These are phyloP conservation scores for Austrolebias charrua DNA, from an alignment of 2,797 vertebrate genomes.

Conservation along the genomic window DNA sequence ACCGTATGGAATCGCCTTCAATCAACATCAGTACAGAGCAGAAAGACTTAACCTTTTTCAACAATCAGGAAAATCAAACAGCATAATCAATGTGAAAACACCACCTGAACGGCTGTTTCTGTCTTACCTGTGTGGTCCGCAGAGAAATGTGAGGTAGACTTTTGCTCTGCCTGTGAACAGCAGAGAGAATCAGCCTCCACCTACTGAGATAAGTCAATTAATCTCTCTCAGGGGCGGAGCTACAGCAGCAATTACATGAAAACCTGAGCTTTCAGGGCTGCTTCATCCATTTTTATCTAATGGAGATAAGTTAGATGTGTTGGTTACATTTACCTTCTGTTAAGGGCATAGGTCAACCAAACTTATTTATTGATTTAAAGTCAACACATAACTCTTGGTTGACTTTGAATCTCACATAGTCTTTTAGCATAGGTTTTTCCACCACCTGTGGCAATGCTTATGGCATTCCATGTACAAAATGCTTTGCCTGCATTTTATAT, in stretches of 20 bases:
- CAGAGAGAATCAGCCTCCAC: constrained; percentile 41
- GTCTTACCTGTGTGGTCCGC: constrained; percentile 60
- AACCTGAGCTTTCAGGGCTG: constrained; percentile 9
- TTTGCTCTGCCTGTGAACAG: constrained; percentile 38
- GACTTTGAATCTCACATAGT: too few species aligned
- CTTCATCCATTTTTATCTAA: neutral
- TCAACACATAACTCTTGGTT: too few species aligned
- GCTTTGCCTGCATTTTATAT: too few species aligned
- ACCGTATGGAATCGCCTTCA: too few species aligned
- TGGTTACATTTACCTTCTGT: neutral
- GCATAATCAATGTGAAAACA: neutral
- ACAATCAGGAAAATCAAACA: neutral
- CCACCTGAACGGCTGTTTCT: neutral
- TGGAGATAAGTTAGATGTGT: too few species aligned
- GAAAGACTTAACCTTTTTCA: neutral
- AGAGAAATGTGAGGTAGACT: constrained; percentile 24
- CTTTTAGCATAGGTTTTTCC: too few species aligned
- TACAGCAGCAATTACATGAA: constrained; percentile 25
- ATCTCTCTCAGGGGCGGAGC: constrained; percentile 49
- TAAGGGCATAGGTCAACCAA: too few species aligned
- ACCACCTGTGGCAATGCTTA: too few species aligned
- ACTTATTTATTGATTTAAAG: too few species aligned
- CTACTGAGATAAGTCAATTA: constrained; percentile 67
- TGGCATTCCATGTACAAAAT: too few species aligned
- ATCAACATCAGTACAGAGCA: neutral